These are phyloP conservation scores for Metacarcinus magister DNA, from an alignment of 2,888 invertebrate species.

Conservation along the genomic window DNA sequence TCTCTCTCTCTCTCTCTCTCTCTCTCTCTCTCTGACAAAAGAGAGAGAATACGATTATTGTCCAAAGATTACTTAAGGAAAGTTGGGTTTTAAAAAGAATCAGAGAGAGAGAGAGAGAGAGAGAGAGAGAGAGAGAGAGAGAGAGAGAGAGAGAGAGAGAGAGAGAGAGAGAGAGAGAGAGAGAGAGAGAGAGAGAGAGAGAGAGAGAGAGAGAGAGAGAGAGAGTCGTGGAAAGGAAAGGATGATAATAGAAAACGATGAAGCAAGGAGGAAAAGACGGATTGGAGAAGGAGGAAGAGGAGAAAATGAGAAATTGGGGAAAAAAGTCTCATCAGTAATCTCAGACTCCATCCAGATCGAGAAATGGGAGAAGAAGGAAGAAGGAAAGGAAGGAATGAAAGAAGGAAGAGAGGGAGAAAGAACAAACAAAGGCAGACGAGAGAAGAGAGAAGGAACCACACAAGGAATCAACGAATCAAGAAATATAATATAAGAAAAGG, in stretches of 20 bases:
- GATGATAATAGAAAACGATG: background rate
- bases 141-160: conserved; percentile 26
- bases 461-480: background rate
- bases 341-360: background rate
- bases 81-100: background rate
- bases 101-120: background rate
- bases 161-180: background rate
- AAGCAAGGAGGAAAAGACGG: background rate
- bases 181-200: no score
- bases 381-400: background rate
- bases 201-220: no score
- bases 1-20: no score
- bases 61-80: background rate
- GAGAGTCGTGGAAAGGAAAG: background rate
- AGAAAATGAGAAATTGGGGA: background rate
- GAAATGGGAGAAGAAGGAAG: background rate
- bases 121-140: background rate
- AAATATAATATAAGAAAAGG: background rate
- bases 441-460: background rate
- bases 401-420: background rate
- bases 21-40: background rate
- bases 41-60: background rate
- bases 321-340: background rate
- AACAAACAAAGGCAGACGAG: background rate
- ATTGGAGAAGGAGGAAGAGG: background rate